These are phyloP conservation scores for Hoplodrina blanda DNA, from an alignment of 2,888 invertebrate species.

Conservation along the genomic window DNA sequence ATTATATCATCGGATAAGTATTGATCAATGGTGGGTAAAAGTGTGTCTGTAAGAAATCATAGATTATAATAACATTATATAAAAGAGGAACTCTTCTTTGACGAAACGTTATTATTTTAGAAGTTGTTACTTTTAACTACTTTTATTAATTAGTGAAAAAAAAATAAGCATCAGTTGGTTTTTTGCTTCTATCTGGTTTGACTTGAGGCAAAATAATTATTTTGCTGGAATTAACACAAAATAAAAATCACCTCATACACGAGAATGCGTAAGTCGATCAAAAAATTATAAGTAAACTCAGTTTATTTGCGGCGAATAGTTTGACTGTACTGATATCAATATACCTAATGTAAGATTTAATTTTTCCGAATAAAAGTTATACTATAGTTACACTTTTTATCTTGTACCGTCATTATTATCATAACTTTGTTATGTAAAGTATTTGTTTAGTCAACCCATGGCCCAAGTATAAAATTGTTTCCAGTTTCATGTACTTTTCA, in stretches of 20 bases:
- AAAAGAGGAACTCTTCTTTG: neutral
- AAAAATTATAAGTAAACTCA: no score
- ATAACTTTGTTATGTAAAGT: no score
- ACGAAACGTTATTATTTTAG: neutral
- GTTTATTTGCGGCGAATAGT: no score
- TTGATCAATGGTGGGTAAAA: conserved; percentile 31
- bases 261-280: neutral
- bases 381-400: no score
- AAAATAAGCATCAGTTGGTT: neutral
- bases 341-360: no score
- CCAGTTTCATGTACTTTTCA: neutral
- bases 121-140: neutral
- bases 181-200: neutral
- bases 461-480: no score
- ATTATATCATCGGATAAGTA: conserved; percentile 25
- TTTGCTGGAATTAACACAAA: neutral
- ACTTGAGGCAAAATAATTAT: neutral
- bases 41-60: conserved; percentile 41
- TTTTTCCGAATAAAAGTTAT: no score
- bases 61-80: neutral
- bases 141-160: neutral
- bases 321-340: no score
- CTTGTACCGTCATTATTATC: no score
- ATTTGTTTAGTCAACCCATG: no score
- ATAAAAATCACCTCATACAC: neutral